Conservation (phyloP, 2,113 vertebrate genomes). For the Lepidothrix coronata region DNA sequence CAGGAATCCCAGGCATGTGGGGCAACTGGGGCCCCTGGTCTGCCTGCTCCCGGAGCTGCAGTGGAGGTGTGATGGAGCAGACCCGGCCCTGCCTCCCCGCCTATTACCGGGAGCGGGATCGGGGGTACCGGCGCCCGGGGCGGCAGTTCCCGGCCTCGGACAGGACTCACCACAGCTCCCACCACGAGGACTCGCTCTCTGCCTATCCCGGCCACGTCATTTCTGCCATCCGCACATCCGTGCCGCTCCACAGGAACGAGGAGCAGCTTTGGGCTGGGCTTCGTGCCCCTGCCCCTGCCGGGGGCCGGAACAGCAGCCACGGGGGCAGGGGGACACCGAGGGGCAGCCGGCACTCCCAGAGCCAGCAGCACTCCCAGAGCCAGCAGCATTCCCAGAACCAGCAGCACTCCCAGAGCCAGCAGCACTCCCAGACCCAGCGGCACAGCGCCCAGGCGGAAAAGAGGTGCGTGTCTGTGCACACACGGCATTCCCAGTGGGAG, state of each 20-base stretch:
- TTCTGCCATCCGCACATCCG: slow-evolving; percentile 82
- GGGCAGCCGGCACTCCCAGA: slow-evolving; percentile 65
- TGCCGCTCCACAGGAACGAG: slow-evolving; percentile 73
- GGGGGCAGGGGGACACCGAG: slow-evolving; percentile 13
- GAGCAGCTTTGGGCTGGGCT: slow-evolving; percentile 26
- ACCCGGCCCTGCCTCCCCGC: slow-evolving; percentile 84
- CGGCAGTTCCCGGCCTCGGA: slow-evolving; percentile 37
- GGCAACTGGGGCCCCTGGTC: slow-evolving; percentile 91
- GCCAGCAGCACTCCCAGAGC: slow-evolving; percentile 43
- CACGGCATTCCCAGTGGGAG: not conserved
- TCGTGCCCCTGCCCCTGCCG: not conserved
- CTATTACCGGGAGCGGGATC: slow-evolving; percentile 55
- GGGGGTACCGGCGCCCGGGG: not conserved
- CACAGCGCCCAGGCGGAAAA: slow-evolving; percentile 52
- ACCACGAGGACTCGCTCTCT: slow-evolving; percentile 31
- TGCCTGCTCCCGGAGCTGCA: slow-evolving; percentile 88
- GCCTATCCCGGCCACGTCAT: slow-evolving; percentile 73
- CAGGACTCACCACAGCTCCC: slow-evolving; percentile 29
- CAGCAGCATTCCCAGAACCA: not conserved
- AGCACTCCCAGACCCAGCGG: slow-evolving; percentile 24
- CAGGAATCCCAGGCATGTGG: slow-evolving; percentile 79
- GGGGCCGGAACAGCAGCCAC: slow-evolving; percentile 39
- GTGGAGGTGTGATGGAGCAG: slow-evolving; percentile 87
- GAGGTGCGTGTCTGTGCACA: slow-evolving; percentile 58
- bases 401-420: not conserved